Conservation (phyloP, 1,140 invertebrate species). For the Latrodectus geometricus region DNA sequence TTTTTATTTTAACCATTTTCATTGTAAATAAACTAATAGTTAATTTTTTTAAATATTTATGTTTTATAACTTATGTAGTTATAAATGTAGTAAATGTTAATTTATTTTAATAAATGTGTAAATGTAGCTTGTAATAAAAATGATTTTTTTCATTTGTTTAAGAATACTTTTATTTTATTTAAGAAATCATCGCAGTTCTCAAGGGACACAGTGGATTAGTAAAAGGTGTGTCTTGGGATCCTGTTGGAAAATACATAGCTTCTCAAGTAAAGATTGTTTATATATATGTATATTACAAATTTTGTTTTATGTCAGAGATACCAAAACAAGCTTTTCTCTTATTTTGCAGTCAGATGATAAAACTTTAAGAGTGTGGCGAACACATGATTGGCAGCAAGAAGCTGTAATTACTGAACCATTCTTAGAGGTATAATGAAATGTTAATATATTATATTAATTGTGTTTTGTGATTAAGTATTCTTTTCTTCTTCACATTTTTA, state of each 20-base stretch:
- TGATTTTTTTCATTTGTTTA: too few relatives aligned
- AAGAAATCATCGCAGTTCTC: slow-evolving; percentile 73
- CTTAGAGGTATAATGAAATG: slow-evolving; percentile 75
- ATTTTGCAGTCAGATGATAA: slow-evolving; percentile 89
- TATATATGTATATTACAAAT: too few relatives aligned
- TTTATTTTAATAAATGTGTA: too few relatives aligned
- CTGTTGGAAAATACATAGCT: slow-evolving; percentile 95
- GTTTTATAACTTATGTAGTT: too few relatives aligned
- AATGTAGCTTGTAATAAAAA: too few relatives aligned
- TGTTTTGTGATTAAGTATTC: not conserved
- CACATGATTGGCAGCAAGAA: slow-evolving; percentile 91
- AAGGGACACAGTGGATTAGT: slow-evolving; percentile 94
- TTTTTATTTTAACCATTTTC: too few relatives aligned
- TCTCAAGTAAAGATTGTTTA: slow-evolving; percentile 75
- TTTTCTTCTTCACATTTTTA: not conserved
- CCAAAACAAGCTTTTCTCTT: not conserved
- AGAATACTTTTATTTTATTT: not conserved
- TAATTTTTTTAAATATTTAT: too few relatives aligned
- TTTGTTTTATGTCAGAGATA: not conserved
- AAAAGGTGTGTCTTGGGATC: slow-evolving; percentile 99
- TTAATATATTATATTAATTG: slow-evolving; percentile 34
- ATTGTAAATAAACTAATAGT: too few relatives aligned
- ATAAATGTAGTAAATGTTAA: too few relatives aligned
- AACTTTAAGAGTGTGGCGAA: slow-evolving; percentile 92
- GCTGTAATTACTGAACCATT: slow-evolving; percentile 90